phyloP scores from a whole-genome alignment of 2,113 vertebrate species.

The Jacana jacana region DNA sequence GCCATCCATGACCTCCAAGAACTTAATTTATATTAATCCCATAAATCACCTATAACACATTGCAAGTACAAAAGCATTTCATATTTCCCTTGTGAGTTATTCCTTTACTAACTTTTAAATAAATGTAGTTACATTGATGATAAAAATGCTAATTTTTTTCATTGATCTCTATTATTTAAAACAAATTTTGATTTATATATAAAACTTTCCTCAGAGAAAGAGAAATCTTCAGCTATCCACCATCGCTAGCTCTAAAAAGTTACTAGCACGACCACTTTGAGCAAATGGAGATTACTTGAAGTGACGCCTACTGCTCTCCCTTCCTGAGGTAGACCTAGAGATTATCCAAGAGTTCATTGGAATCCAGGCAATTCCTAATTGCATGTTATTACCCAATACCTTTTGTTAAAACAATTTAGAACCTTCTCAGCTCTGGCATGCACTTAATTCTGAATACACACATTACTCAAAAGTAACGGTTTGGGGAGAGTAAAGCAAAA shows the following conservation, averaged over 20 bases:
- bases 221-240: background rate
- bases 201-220: background rate
- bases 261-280: background rate
- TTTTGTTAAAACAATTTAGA: background rate
- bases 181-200: background rate
- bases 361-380: background rate
- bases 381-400: background rate
- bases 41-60: background rate
- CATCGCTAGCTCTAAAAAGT: background rate
- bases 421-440: background rate
- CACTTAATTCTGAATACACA: background rate
- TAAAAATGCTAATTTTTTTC: background rate
- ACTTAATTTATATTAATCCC: background rate
- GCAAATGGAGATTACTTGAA: background rate
- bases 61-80: constrained; percentile 22
- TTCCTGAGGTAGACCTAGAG: background rate
- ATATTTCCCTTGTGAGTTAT: background rate
- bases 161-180: background rate
- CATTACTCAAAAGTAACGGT: accelerated
- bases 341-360: background rate
- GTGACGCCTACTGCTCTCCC: background rate
- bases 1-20: background rate
- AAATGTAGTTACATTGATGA: background rate
- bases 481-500: background rate
- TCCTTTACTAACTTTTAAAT: constrained; percentile 18